These are phyloP conservation scores for Coenobita brevimanus DNA, from an alignment of 1,140 invertebrate species.

Conservation along the genomic window DNA sequence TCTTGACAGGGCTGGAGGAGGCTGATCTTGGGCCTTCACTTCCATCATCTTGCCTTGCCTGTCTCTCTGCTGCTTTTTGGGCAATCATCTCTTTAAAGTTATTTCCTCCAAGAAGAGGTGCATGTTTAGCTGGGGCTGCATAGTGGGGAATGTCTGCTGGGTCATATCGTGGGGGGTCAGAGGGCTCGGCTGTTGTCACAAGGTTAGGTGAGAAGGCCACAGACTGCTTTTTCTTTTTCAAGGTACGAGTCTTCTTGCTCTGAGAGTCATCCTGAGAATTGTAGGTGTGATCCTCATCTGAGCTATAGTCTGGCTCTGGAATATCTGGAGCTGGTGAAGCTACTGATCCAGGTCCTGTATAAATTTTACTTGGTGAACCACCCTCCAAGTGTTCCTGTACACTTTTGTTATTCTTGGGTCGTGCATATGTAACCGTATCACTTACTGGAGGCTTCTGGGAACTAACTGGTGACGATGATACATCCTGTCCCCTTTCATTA, in stretches of 20 bases:
- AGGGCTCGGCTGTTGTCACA: constrained; percentile 47
- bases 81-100: constrained; percentile 71
- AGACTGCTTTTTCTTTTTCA: constrained; percentile 68
- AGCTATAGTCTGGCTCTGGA: constrained; percentile 89
- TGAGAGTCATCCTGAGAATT: constrained; percentile 62
- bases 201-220: constrained; percentile 65
- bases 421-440: constrained; percentile 63
- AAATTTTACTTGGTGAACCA: constrained; percentile 33
- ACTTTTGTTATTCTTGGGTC: constrained; percentile 65
- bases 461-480: neutral
- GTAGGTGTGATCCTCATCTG: constrained; percentile 71
- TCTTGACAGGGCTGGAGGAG: constrained; percentile 64
- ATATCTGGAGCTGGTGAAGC: constrained; percentile 80
- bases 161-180: constrained; percentile 22
- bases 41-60: constrained; percentile 67
- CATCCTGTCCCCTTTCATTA: constrained; percentile 35
- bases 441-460: constrained; percentile 39
- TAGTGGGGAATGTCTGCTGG: constrained; percentile 44
- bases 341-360: constrained; percentile 28
- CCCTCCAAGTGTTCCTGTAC: constrained; percentile 34
- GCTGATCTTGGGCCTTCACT: constrained; percentile 55
- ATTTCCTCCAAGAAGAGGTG: constrained; percentile 23
- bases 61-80: constrained; percentile 71
- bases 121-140: constrained; percentile 63
- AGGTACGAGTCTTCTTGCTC: constrained; percentile 53